These are phyloP conservation scores for Laticauda laticaudata DNA, from an alignment of 2,113 vertebrate species.

Conservation along the genomic window DNA sequence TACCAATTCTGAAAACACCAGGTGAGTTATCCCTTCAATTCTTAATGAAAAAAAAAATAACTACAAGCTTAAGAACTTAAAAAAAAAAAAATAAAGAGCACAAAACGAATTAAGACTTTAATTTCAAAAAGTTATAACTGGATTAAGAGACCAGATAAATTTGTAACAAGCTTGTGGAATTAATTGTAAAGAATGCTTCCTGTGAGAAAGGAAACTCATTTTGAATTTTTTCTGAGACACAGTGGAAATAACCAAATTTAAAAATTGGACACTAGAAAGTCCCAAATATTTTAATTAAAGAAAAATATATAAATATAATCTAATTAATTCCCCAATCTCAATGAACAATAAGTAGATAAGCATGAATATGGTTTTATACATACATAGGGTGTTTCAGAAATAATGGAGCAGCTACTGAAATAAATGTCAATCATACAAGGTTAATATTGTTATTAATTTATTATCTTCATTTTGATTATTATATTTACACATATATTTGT, in stretches of 20 bases:
- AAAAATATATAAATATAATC: background rate
- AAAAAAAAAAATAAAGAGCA: background rate
- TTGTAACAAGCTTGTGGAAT: background rate
- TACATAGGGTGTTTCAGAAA: background rate
- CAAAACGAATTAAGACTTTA: background rate
- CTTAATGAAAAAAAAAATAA: background rate
- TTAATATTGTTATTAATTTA: background rate
- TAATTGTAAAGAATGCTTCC: background rate
- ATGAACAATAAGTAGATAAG: background rate
- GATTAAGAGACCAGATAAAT: background rate
- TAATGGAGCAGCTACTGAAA: background rate
- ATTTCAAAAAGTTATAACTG: background rate
- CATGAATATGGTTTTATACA: background rate
- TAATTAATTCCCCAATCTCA: background rate
- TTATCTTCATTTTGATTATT: background rate
- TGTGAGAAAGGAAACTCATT: background rate
- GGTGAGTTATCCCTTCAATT: background rate
- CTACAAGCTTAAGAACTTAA: background rate
- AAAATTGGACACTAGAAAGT: background rate
- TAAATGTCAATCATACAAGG: background rate
- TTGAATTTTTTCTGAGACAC: background rate
- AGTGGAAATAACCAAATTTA: background rate
- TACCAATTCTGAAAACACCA: background rate
- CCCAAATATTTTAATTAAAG: background rate
- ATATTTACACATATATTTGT: background rate